phyloP scores from a whole-genome alignment of 2,113 vertebrate genomes.

The Phyllopteryx taeniolatus region DNA sequence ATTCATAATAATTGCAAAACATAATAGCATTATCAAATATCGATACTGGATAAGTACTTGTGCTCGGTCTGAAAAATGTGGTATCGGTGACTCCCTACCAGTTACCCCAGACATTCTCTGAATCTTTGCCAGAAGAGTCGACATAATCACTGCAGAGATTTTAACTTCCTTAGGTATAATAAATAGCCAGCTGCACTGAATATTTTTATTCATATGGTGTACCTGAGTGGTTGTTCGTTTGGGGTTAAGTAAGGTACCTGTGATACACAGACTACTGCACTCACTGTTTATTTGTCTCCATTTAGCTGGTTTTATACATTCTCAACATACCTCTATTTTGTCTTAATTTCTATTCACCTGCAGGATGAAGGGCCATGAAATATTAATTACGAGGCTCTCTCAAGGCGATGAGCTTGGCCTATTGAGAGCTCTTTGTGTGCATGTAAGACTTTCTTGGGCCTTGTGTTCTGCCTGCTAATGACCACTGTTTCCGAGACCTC shows the following conservation, averaged over 20 bases:
- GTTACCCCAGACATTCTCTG: too few relatives aligned
- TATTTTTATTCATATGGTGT: not conserved
- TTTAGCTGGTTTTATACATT: constrained; percentile 19
- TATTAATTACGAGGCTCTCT: constrained; percentile 62
- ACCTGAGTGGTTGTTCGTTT: not conserved
- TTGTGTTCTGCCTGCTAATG: constrained; percentile 65
- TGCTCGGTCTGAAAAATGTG: too few relatives aligned
- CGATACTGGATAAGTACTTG: too few relatives aligned
- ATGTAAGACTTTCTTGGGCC: constrained; percentile 22
- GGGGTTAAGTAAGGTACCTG: not conserved
- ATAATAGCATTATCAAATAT: too few relatives aligned
- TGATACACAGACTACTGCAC: not conserved
- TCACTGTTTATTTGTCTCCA: constrained; percentile 3
- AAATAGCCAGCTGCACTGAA: too few relatives aligned
- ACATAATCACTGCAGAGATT: too few relatives aligned
- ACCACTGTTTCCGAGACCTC: constrained; percentile 56
- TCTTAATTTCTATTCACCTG: constrained; percentile 49
- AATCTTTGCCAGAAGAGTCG: too few relatives aligned
- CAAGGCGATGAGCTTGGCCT: constrained; percentile 52
- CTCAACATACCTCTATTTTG: constrained; percentile 6
- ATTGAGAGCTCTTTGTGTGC: constrained; percentile 39
- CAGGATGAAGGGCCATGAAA: constrained; percentile 56
- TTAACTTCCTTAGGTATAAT: not conserved
- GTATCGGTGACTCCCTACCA: too few relatives aligned
- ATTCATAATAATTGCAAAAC: too few relatives aligned